phyloP scores from a whole-genome alignment of 2,888 invertebrate genomes.

The Cephonodes hylas region DNA sequence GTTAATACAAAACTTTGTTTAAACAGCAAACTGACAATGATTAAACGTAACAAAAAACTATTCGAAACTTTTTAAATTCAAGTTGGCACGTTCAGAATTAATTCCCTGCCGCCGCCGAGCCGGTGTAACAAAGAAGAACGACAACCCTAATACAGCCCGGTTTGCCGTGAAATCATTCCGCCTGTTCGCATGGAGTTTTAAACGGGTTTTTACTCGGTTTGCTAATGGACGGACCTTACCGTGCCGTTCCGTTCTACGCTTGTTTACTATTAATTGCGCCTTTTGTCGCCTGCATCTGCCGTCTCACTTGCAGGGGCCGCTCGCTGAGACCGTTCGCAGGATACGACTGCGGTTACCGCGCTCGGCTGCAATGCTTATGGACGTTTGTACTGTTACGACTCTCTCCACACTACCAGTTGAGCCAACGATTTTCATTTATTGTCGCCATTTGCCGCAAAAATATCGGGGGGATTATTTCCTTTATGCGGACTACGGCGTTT shows the following conservation, averaged over 20 bases:
- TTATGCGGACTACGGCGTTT: not conserved
- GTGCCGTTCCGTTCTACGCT: constrained; percentile 52
- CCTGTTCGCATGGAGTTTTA: constrained; percentile 34
- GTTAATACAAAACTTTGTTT: not conserved
- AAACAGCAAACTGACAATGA: not conserved
- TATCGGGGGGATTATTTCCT: not conserved
- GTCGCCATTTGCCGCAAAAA: not conserved
- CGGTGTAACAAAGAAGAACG: not conserved
- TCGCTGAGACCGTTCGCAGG: constrained; percentile 25
- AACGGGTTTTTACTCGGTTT: constrained; percentile 44
- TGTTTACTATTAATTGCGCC: constrained; percentile 74
- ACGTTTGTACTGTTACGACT: constrained; percentile 4
- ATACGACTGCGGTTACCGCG: constrained; percentile 28
- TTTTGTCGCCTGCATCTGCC: constrained; percentile 67
- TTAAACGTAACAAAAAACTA: not conserved
- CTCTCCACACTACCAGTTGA: not conserved
- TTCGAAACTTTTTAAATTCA: not conserved
- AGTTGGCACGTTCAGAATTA: constrained; percentile 1
- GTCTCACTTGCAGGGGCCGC: constrained; percentile 26
- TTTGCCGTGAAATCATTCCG: constrained; percentile 63
- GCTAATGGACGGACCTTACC: constrained; percentile 64
- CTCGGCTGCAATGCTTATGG: constrained; percentile 1
- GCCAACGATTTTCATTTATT: constrained; percentile 8
- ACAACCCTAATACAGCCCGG: constrained; percentile 20
- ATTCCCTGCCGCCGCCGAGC: constrained; percentile 4